Evolutionary conservation across 2,888 invertebrate species (phyloP).

Genomic region (Mamestra brassicae): DNA sequence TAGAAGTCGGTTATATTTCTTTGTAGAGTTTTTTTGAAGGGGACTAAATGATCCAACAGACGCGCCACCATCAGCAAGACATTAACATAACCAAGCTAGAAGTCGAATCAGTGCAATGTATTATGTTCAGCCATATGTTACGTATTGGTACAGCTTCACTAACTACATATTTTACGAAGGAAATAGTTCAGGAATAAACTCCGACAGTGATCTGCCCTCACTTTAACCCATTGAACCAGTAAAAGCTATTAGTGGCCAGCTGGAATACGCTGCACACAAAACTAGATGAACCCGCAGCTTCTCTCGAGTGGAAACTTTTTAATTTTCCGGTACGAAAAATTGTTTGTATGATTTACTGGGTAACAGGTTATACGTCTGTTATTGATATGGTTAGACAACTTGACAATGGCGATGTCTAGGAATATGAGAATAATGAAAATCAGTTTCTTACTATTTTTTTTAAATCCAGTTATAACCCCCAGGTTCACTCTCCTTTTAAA

Average conservation of each 20-base stretch:
- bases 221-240: constrained; percentile 35
- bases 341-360: background rate
- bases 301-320: background rate
- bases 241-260: constrained; percentile 47
- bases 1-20: too few species aligned
- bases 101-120: too few species aligned
- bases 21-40: too few species aligned
- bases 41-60: too few species aligned
- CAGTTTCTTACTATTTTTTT: background rate
- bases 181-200: constrained; percentile 5
- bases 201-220: background rate
- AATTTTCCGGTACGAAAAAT: constrained; percentile 9
- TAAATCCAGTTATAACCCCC: background rate
- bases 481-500: too few species aligned
- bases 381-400: too few species aligned
- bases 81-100: too few species aligned
- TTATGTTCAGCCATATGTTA: too few species aligned
- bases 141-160: too few species aligned
- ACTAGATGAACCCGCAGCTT: background rate
- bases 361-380: background rate
- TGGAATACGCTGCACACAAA: constrained; percentile 13
- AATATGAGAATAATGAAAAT: too few species aligned
- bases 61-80: too few species aligned
- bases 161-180: background rate
- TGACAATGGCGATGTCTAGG: too few species aligned